Evolutionary conservation across 92 coral and sea anemone species (phyloP), one percentile per base, ranked within the genome.

Genomic region (Actinernus sp.): DNA sequence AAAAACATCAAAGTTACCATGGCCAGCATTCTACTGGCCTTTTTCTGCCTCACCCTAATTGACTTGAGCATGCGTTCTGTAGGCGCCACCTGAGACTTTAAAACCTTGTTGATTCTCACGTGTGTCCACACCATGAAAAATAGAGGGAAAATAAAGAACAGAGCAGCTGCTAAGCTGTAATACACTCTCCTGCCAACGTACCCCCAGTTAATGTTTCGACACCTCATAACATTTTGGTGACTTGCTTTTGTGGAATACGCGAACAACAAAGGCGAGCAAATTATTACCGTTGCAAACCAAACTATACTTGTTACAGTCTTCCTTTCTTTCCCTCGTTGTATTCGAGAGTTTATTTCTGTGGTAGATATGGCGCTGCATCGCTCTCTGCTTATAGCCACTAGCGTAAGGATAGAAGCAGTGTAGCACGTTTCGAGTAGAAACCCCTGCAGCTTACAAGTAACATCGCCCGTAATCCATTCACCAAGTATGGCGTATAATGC

Each of bases 301-400:
- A 71, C 52, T n/a, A 50, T 26, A 27, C 40, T 31, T 1, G 79
- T 68, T 4, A 19, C 31, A 4, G 49, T 30, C 44, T 65, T 70
- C 0, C 96, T 58, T 23, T 81, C 78, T 50, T 56, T 85, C 21
- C 63, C 61, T 38, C 55, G 61, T 26, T 70, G 85, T 31, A 49
- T 31, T n/a, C 83, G 71, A 8, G 82, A 81, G 57, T 55, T 75
- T 51, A 90, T 43, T 47, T 71, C 72, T 20, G 61, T 20, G 22
- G 61, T 73, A 8, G 92, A 57, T 4, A 78, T 71, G 2, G 92
- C 63, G 20, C 67, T 74, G 12, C 70, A 33, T 25, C 89, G 56
- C 53, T 90, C 92, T 12, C 83, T 82, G 71, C 96, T 85, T 16
- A 93, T 90, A 0, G 97, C 83, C 0, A 88, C 69, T 1, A 93